Base-by-base conservation (phyloP, 1,140 invertebrate genomes). In the Drosophila subobscura region DNA sequence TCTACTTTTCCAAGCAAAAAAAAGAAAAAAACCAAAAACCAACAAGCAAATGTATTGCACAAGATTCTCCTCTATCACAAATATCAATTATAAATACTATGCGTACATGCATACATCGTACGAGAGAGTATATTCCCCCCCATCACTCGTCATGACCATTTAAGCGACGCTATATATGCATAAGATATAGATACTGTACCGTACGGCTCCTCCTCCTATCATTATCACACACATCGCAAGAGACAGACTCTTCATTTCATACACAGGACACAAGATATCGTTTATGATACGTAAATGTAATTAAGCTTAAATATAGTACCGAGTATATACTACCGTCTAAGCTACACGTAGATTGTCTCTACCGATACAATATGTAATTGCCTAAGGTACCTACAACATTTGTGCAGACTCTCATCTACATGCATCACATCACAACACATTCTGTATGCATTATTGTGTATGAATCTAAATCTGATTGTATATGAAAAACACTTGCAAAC, bases 301-400 rank as follows among this genome's bases (percentile, higher is more conserved):
- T 86, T 86, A 85, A 68, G 81, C 64, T 74, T 53, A 65, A 27
- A n/a, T 74, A 74, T 53, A 60, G 54, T 74, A 74, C 57, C 29
- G 29, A 33, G 65, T 85, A 56, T 58, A 41, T 59, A 47, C 40
- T 63, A 61, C 53, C 57, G 33, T 51, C 49, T 74, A 73, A 54
- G 71, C 71, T 56, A 56, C 6, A 6, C 6, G 25, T 65, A 73
- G 70, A 66, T 77, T 73, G 77, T 86, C 81, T 81, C 73, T 86
- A 37, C 33, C 4, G 33, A 37, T 37, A 37, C 33, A 59, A 73
- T 70, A 85, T 85, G 83, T 86, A 88, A 72, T 83, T 37, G 49
- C 81, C 83, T 86, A 88, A 88, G 81, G 81, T 86, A 86, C 81
- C 81, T 88, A 86, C 83, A 88, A 71, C 33, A 88, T 78, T 83